Base-by-base conservation (phyloP, 1,140 invertebrate species). In the Drosophila albomicans region DNA sequence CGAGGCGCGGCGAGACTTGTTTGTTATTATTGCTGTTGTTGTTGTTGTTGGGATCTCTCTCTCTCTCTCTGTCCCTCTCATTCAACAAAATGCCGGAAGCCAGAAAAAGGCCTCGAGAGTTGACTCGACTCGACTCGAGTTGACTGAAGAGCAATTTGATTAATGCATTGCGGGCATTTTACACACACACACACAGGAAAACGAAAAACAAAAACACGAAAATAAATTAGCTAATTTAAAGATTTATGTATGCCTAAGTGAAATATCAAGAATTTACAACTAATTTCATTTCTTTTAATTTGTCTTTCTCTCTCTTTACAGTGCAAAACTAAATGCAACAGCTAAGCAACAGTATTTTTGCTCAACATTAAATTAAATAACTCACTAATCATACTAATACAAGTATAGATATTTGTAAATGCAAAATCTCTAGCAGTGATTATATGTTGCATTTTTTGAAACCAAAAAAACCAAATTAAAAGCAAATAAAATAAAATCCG, bases 301-400 rank as follows among this genome's bases (percentile, higher is more conserved):
- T 16, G 1, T 59, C 6, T 65, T 38, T 71, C 30, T 38, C 8
- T 70, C 52, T 80, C 63, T 51, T 87, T 87, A 51, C 82, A 87
- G 82, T 70, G 66, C 59, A 72, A 54, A 63, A 70, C 46, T 54
- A 74, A 71, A 82, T 76, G 62, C 66, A 78, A 70, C 69, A 73
- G 77, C 82, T 77, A 87, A 84, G 84, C 77, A 80, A 84, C 85
- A 89, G 85, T 89, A 89, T 89, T 89, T 79, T 89, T 81, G 85
- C 85, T 89, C 85, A 89, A 89, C 78, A 81, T 69, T 81, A 84
- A 85, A 73, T 58, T 74, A 65, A 25, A 67, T 56, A 32, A 32
- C 51, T 54, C 28, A 74, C 61, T 59, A 79, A 61, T 54, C 45
- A 56, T 56, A 49, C 32, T 64, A 59, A 66, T 65, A 57, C 41